A percentile compares a stretch with the other conserved stretches of the same genome.
Evolutionary conservation across 2,888 invertebrate species (phyloP).

Genomic region (Digitonthophagus gazella): DNA sequence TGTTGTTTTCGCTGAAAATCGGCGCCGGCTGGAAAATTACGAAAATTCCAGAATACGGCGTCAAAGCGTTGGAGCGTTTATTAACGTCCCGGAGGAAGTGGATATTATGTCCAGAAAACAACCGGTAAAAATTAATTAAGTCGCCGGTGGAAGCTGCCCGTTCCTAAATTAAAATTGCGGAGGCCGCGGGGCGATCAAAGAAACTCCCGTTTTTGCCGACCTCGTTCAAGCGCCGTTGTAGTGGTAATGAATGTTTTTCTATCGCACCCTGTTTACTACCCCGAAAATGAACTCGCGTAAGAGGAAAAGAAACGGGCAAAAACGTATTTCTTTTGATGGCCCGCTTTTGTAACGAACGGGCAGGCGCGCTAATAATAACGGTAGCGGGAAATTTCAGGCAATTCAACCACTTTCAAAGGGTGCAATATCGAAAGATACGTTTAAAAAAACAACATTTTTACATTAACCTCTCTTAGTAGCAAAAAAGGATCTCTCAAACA

Average conservation of each 20-base stretch:
- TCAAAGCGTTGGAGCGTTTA: not conserved
- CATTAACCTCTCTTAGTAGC: too few species aligned
- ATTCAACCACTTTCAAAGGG: not conserved
- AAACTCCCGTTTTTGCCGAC: not conserved
- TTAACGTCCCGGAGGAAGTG: not conserved
- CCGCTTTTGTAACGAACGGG: not conserved
- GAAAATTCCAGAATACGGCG: not conserved
- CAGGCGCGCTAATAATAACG: not conserved
- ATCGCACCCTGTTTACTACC: not conserved
- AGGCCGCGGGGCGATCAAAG: not conserved
- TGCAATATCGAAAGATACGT: too few species aligned
- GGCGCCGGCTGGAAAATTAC: not conserved
- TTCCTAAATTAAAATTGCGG: not conserved
- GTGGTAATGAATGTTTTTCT: not conserved
- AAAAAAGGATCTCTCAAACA: too few species aligned
- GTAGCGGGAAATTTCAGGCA: not conserved
- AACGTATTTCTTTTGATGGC: not conserved
- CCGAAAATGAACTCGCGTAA: not conserved
- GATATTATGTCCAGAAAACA: not conserved
- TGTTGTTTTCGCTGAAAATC: not conserved
- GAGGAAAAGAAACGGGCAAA: not conserved
- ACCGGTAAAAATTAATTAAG: not conserved
- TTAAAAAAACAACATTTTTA: too few species aligned
- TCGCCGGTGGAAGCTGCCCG: not conserved
- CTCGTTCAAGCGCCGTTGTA: not conserved